Evolutionary conservation across 2,888 invertebrate genomes (phyloP), one percentile per base, ranked within the genome.

Genomic region (Phortica magna): DNA sequence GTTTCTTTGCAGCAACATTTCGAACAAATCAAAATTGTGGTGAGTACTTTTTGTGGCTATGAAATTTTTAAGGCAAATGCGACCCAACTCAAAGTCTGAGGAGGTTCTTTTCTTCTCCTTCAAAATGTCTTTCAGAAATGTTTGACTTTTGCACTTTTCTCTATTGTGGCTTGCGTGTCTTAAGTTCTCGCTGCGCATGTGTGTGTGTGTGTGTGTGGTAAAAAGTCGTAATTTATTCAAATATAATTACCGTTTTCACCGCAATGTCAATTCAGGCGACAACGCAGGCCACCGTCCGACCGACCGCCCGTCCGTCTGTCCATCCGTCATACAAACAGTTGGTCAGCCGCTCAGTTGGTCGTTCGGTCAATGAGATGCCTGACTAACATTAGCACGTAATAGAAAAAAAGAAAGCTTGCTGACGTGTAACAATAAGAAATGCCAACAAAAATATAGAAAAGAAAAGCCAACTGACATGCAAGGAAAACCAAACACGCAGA

Each of bases 161-260:
- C 31, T 31, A 31, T 31, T 31, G 31, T 31, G 31, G 3, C 31
- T 31, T 31, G 31, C 31, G 31, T 31, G 31, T 48, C 5, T 48
- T 48, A 12, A 14, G 2, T 14, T 48, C 14, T 14, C 14, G 48
- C 48, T 48, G 7, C 14, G 48, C 10, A 10, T 48, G 48, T 48
- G 48, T 48, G 48, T 48, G 48, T 48, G 48, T 48, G 14, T 48
- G 14, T 48, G 9, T 9, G 0, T 19, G 61, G 19, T 17, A 9
- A 61, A 9, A 7, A 19, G 10, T 61, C 61, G 61, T 61, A 61
- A 17, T 61, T 61, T 71, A 71, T 71, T 53, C 55, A 71, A 71
- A 71, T 71, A 71, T 71, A 71, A 71, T 71, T 71, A 71, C 70
- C 68, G 48, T 39, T 68, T 43, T 68, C 43, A 55, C 55, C 55